phyloP scores from a whole-genome alignment of 2,113 vertebrate species.

The Marmota flaviventris region DNA sequence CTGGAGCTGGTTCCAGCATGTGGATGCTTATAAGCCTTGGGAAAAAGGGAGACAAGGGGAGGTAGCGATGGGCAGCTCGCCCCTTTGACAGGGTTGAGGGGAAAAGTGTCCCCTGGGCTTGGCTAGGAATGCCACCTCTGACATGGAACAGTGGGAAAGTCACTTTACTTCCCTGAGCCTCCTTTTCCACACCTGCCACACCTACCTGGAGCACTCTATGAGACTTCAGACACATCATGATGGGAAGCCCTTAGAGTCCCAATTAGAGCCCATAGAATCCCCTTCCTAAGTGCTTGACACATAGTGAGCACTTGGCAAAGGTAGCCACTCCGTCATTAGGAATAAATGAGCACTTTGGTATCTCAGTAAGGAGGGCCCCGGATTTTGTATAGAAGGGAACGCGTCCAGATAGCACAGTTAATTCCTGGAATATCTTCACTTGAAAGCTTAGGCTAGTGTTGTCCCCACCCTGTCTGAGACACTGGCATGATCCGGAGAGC shows the following conservation, averaged over 20 bases:
- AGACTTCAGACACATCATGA: neutral
- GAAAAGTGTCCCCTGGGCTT: neutral
- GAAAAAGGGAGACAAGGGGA: neutral
- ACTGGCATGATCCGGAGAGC: neutral
- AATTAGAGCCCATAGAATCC: too few species aligned
- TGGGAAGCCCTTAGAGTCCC: neutral
- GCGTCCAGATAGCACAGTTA: neutral
- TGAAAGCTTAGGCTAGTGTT: slow-evolving; percentile 14
- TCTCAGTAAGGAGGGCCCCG: neutral
- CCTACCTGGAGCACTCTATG: neutral
- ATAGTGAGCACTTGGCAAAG: neutral
- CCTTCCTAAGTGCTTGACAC: neutral
- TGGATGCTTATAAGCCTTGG: neutral
- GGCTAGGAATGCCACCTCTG: neutral
- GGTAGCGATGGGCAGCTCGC: neutral
- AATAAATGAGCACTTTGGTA: neutral
- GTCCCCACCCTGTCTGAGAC: neutral
- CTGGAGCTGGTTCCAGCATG: neutral
- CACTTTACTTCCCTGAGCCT: neutral
- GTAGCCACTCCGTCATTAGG: neutral
- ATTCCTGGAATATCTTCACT: slow-evolving; percentile 28
- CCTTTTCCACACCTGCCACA: neutral
- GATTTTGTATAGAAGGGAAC: neutral
- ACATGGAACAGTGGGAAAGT: neutral
- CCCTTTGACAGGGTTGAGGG: neutral